These are phyloP conservation scores for Meiosimyza decipiens DNA, from an alignment of 2,888 invertebrate species.

Conservation along the genomic window DNA sequence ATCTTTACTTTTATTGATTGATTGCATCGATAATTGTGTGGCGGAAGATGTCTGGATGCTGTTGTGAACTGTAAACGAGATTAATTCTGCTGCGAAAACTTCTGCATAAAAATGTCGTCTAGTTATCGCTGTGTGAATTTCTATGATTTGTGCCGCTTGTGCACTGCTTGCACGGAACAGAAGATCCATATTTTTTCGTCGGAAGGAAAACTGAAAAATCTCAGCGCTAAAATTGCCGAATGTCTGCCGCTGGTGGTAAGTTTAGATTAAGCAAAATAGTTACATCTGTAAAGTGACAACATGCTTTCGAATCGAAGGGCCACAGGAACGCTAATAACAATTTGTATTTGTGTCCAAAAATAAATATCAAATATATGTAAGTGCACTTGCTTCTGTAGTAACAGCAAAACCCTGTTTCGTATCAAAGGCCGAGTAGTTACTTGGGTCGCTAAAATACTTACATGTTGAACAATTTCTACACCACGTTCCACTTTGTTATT, in stretches of 20 bases:
- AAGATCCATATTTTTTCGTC: slow-evolving; percentile 76
- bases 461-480: too few species aligned
- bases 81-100: not conserved
- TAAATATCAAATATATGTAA: too few species aligned
- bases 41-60: not conserved
- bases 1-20: slow-evolving; percentile 1
- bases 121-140: slow-evolving; percentile 78
- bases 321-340: too few species aligned
- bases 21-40: slow-evolving; percentile 6
- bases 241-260: slow-evolving; percentile 74
- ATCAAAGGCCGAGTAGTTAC: too few species aligned
- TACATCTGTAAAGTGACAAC: not conserved
- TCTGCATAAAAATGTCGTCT: slow-evolving; percentile 67
- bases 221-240: slow-evolving; percentile 74
- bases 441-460: too few species aligned
- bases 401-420: too few species aligned
- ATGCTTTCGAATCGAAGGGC: too few species aligned
- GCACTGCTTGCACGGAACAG: slow-evolving; percentile 73
- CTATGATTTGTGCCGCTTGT: slow-evolving; percentile 77
- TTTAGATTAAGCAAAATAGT: slow-evolving; percentile 32
- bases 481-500: too few species aligned
- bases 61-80: not conserved
- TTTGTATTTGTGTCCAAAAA: too few species aligned
- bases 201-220: slow-evolving; percentile 74
- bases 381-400: too few species aligned